Base-by-base conservation (phyloP, 2,888 invertebrate genomes). In the Oasisia sp. region DNA sequence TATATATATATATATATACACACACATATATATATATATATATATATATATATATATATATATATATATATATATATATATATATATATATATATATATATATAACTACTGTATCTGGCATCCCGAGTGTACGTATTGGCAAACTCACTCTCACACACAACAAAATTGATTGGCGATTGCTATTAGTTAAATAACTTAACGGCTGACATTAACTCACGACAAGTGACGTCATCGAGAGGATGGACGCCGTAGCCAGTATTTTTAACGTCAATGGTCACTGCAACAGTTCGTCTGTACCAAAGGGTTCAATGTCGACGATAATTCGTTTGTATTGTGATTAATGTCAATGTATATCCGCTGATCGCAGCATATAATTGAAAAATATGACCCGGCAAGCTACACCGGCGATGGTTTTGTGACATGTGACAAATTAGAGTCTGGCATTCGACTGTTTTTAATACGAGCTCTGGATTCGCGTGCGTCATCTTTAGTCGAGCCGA, bases 361-460 rank as follows among this genome's bases (percentile, higher is more conserved):
- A 74, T n/a, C n/a, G 74, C 74, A 27, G 74, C 74, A 74, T 74
- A 74, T 74, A 74, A 74, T 74, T 74, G 74, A 14, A 74, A 74
- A 74, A n/a, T 19, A 74, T 74, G 74, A 74, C 74, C 74, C n/a
- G 19, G 74, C n/a, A 27, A 19, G 74, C n/a, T 74, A 74, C 74
- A n/a, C 74, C 74, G 74, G n/a, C 74, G 74, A 74, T n/a, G 74
- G n/a, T 7, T 74, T 19, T 74, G 19, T 74, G 74, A 74, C 74
- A 74, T 74, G 27, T 74, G 74, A 74, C 74, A 74, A 74, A 74
- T 74, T 74, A 74, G 74, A 74, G 27, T 74, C 27, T n/a, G 74
- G 74, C 2, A 74, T 74, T 74, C 74, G n/a, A 74, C 74, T 56
- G 56, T 56, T 56, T 56, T 74, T 74, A 74, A 19, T 27, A 74